These are phyloP conservation scores for Odocoileus hemionus DNA, from an alignment of 2,113 vertebrate genomes.

Conservation along the genomic window DNA sequence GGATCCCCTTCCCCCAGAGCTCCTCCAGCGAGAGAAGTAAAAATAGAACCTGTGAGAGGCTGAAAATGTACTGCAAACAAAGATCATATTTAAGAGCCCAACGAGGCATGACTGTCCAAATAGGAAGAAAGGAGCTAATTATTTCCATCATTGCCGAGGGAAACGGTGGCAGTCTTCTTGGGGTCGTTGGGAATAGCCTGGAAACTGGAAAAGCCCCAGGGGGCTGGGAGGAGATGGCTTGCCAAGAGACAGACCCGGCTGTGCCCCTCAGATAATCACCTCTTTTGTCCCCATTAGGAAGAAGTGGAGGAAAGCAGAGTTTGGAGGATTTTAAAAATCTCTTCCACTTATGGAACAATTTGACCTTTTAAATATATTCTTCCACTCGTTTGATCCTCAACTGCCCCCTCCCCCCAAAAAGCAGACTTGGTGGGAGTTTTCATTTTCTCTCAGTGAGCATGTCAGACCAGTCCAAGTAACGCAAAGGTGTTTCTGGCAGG, in stretches of 20 bases:
- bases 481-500: not conserved
- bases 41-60: slow-evolving; percentile 51
- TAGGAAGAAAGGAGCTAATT: slow-evolving; percentile 14
- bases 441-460: not conserved
- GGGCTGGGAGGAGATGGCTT: not conserved
- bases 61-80: slow-evolving; percentile 24
- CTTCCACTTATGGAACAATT: not conserved
- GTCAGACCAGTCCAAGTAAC: not conserved
- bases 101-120: not conserved
- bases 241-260: not conserved
- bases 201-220: not conserved
- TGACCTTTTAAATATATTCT: not conserved
- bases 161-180: not conserved
- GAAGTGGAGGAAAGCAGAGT: not conserved
- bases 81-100: slow-evolving; percentile 43
- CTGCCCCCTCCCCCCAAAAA: not conserved
- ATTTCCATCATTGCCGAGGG: not conserved
- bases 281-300: not conserved
- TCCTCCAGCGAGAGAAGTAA: slow-evolving; percentile 36
- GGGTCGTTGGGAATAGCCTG: not conserved
- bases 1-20: not conserved
- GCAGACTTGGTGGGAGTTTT: not conserved
- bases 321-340: not conserved
- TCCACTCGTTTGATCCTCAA: not conserved
- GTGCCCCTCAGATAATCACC: not conserved